These are phyloP conservation scores for Cheilosia pagana DNA, from an alignment of 2,888 invertebrate genomes.

Conservation along the genomic window DNA sequence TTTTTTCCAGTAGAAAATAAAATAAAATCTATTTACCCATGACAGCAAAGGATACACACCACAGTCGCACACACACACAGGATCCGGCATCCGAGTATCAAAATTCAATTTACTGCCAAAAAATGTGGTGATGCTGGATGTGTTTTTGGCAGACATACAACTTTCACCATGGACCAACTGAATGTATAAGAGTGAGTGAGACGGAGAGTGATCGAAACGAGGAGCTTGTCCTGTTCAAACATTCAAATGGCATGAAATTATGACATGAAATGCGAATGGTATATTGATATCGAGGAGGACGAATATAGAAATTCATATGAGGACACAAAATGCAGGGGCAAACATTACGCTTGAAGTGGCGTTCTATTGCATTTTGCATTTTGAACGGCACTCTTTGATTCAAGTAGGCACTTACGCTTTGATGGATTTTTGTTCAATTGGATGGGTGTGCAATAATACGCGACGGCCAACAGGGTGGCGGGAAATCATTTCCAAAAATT, in stretches of 20 bases:
- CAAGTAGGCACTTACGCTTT: too few relatives aligned
- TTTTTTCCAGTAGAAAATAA: not conserved
- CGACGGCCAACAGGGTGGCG: too few relatives aligned
- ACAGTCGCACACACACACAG: slow-evolving; percentile 4
- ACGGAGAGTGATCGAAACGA: not conserved
- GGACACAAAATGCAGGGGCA: too few relatives aligned
- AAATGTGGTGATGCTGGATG: slow-evolving; percentile 13
- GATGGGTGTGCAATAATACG: too few relatives aligned
- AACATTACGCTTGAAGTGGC: too few relatives aligned
- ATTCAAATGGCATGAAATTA: too few relatives aligned
- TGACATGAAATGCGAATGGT: not conserved
- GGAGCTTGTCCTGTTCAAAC: not conserved
- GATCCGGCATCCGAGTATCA: slow-evolving; percentile 14
- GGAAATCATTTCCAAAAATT: too few relatives aligned
- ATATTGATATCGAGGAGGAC: too few relatives aligned
- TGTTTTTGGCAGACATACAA: not conserved
- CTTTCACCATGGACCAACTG: not conserved
- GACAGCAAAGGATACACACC: not conserved
- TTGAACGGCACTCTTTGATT: too few relatives aligned
- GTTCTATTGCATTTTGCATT: too few relatives aligned
- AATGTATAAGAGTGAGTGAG: not conserved
- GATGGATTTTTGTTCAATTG: too few relatives aligned
- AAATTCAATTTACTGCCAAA: slow-evolving; percentile 33
- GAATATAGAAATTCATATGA: too few relatives aligned
- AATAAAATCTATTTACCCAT: not conserved